Percentiles rank a stretch among this genome's conserved stretches.
Evolutionary conservation across 2,888 invertebrate genomes (phyloP).

Genomic region (Sinelater perroti): DNA sequence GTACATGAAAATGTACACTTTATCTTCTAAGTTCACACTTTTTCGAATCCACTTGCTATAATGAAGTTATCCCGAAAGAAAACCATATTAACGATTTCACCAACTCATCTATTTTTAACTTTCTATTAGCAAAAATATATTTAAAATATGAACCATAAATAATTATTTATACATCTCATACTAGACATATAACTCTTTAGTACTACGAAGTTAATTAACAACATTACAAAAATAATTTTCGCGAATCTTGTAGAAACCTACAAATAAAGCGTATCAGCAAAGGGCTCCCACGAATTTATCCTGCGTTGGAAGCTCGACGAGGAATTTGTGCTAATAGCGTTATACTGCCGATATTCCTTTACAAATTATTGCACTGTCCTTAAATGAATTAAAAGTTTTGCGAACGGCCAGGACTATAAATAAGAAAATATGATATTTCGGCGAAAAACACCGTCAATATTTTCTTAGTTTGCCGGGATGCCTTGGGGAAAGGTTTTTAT

Average conservation of each 20-base stretch:
- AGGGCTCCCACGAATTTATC: neutral
- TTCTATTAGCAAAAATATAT: too few relatives aligned
- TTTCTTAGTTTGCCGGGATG: constrained; percentile 40
- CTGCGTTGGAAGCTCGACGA: neutral
- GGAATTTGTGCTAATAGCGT: constrained; percentile 10
- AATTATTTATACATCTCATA: too few relatives aligned
- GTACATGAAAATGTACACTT: too few relatives aligned
- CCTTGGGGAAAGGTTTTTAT: constrained; percentile 40
- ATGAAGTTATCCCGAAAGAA: too few relatives aligned
- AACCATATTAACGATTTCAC: too few relatives aligned
- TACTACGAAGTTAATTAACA: too few relatives aligned
- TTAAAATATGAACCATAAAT: too few relatives aligned
- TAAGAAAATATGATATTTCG: constrained; percentile 28
- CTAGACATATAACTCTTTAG: too few relatives aligned
- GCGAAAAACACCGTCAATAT: constrained; percentile 38
- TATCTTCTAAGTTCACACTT: too few relatives aligned
- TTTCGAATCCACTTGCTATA: too few relatives aligned
- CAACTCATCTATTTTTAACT: too few relatives aligned
- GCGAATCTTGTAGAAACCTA: neutral
- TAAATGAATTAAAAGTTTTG: constrained; percentile 32
- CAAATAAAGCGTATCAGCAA: neutral
- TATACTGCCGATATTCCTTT: constrained; percentile 15
- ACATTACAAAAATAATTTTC: neutral
- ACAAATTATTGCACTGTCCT: constrained; percentile 27
- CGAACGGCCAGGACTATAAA: constrained; percentile 19